Evolutionary conservation across 2,797 vertebrate genomes (phyloP).

Genomic region (Malurus splendens): DNA sequence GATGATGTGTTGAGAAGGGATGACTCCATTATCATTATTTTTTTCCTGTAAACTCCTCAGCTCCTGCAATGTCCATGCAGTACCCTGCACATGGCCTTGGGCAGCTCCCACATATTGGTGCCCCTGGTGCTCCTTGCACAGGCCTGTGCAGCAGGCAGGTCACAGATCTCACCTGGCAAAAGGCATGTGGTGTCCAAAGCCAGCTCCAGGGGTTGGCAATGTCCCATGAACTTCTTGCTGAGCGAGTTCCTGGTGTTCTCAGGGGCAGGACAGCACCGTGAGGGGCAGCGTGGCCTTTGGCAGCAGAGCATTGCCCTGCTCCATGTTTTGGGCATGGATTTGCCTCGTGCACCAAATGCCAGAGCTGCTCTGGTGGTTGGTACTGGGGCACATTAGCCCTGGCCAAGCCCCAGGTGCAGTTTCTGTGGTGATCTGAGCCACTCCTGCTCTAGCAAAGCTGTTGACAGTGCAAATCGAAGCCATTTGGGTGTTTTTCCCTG

Average conservation of each 20-base stretch:
- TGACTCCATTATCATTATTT: background rate
- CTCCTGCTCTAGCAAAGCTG: background rate
- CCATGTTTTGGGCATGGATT: background rate
- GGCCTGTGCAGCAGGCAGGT: background rate
- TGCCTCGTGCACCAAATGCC: background rate
- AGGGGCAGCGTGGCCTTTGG: background rate
- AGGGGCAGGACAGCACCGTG: rapidly evolving
- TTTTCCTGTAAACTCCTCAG: background rate
- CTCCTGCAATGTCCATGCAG: rapidly evolving
- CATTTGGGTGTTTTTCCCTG: background rate
- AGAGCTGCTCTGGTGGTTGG: background rate
- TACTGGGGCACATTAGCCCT: background rate
- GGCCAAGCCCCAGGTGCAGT: rapidly evolving
- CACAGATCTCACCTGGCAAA: background rate
- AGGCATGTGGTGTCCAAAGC: background rate
- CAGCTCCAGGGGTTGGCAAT: background rate
- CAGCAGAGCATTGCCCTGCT: background rate
- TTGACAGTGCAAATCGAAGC: background rate
- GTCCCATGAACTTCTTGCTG: slow-evolving; percentile 28
- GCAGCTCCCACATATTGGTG: background rate
- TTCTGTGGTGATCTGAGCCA: rapidly evolving
- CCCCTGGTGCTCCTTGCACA: background rate
- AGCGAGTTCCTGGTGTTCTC: background rate
- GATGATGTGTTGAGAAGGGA: background rate
- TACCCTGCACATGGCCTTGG: background rate